Base-by-base conservation (phyloP, 2,888 invertebrate genomes). In the Hypercompe scribonia region DNA sequence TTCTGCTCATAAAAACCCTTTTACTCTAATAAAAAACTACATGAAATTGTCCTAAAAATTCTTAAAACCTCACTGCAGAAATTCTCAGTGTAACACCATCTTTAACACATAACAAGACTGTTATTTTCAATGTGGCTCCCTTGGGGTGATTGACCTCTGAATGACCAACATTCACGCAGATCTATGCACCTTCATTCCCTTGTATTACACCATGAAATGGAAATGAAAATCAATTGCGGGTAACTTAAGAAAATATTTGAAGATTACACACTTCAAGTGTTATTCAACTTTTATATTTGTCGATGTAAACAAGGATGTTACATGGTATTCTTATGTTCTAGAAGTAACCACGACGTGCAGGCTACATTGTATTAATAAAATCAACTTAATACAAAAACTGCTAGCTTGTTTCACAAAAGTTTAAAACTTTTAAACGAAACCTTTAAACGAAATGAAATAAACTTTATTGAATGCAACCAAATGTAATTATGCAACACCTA, bases 61-160 rank as follows among this genome's bases (percentile, higher is more conserved):
- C 3, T 4, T 28, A 61, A 21, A 67, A 5, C 24, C 18, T 2
- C 7, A 36, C 36, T 24, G 24, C 36, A 31, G 3, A 28, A 58
- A 73, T 70, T 61, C 85, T 76, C 71, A 77, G 76, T 89, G 81
- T 81, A 80, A 50, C 76, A 76, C 86, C 36, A 61, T 71, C 90
- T 70, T 89, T 81, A 87, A 75, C 65, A 75, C 78, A 87, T 86
- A 89, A 91, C 88, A 88, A 86, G 88, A 86, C 86, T 84, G 86
- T 88, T 89, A 89, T 90, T 90, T 88, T 84, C 87, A 87, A 90
- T 81, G 85, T 89, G 86, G 86, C 84, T 87, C 86, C 89, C 91
- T 82, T 78, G 77, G 81, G 89, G 90, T 88, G 88, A 90, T 87
- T 91, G 92, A 90, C 91, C 91, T 84, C 80, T 78, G 80, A 90